phyloP scores from a whole-genome alignment of 2,797 vertebrate genomes.

The Acridotheres tristis region DNA sequence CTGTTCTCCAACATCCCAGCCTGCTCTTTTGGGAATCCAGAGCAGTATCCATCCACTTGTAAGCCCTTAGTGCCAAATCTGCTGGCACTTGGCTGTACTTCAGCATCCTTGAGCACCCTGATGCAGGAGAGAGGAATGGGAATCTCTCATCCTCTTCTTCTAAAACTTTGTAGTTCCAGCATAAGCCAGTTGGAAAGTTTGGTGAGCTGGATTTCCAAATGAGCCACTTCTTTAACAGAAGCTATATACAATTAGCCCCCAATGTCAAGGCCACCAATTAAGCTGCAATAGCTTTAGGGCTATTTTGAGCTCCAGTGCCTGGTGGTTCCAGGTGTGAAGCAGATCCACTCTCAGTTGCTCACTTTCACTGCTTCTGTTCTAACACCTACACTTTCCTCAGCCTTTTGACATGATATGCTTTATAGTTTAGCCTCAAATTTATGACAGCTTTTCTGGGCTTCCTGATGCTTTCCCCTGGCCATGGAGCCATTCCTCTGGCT shows the following conservation, averaged over 20 bases:
- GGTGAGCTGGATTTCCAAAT: not conserved
- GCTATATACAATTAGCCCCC: not conserved
- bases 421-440: not conserved
- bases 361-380: not conserved
- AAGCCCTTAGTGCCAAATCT: not conserved
- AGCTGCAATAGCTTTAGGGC: not conserved
- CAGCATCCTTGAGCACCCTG: not conserved
- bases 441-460: not conserved
- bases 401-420: not conserved
- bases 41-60: not conserved
- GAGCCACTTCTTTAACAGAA: not conserved
- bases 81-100: not conserved
- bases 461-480: not conserved
- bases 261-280: not conserved
- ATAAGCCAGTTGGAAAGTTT: not conserved
- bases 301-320: accelerated
- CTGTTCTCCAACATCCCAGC: not conserved
- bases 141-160: not conserved
- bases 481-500: not conserved
- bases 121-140: not conserved
- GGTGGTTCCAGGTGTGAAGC: not conserved
- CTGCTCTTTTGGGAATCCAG: not conserved
- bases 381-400: not conserved
- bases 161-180: not conserved
- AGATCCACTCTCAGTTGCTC: not conserved